phyloP scores from a whole-genome alignment of 2,888 invertebrate species.

The Melangyna quadrimaculata region DNA sequence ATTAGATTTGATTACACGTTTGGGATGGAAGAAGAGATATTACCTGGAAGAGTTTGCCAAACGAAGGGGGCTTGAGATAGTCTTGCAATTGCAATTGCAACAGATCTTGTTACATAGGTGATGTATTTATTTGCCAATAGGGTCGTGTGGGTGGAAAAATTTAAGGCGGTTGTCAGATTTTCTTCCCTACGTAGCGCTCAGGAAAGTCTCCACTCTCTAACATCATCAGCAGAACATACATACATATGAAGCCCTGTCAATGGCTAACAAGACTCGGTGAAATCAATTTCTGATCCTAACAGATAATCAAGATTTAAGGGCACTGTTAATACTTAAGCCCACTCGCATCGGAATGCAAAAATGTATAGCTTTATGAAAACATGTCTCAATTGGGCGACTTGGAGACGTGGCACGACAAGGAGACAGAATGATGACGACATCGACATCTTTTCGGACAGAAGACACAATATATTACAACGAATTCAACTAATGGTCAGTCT shows the following conservation, averaged over 20 bases:
- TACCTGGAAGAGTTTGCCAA: background rate
- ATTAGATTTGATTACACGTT: conserved; percentile 65
- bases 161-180: conserved; percentile 34
- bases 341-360: conserved; percentile 33
- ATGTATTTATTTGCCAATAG: conserved; percentile 63
- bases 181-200: background rate
- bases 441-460: conserved; percentile 20
- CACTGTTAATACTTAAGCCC: conserved; percentile 28
- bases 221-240: background rate
- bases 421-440: conserved; percentile 22
- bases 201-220: background rate
- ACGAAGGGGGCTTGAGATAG: background rate
- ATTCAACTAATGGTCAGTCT: conserved; percentile 57
- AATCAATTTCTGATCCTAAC: conserved; percentile 50
- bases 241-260: conserved; percentile 36
- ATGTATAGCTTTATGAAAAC: conserved; percentile 37
- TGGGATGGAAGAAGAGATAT: conserved; percentile 21
- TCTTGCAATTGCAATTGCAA: background rate
- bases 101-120: conserved; percentile 50
- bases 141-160: conserved; percentile 49
- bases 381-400: conserved; percentile 56
- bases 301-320: conserved; percentile 50
- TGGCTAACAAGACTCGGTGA: conserved; percentile 12
- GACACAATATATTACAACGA: conserved; percentile 44
- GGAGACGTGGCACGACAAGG: background rate